Base-by-base conservation (phyloP, 2,888 invertebrate genomes). In the Helicoverpa assulta region DNA sequence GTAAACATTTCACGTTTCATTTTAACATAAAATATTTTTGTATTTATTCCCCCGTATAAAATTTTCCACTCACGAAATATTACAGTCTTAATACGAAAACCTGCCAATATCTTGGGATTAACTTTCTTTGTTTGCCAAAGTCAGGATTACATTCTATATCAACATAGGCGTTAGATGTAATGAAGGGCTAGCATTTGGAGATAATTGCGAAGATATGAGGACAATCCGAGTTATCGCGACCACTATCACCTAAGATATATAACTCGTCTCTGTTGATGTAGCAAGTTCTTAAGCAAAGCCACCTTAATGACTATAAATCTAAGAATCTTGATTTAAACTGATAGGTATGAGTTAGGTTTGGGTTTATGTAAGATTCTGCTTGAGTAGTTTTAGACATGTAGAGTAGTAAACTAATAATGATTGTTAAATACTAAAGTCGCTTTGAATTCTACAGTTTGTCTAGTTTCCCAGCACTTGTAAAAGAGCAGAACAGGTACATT, bases 291-390 rank as follows among this genome's bases (percentile, higher is more conserved):
- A 60, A 54, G 66, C 59, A 60, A 74, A 67, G 50, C 65, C 68
- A 80, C 81, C 85, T 86, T 86, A 88, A 89, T 90, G 89, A 89
- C 83, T 84, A 80, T 80, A 75, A 85, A 86, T 85, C 86, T 87
- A 82, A 80, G 84, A 84, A 88, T 90, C 90, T 85, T 82, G 85
- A 87, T 89, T 84, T 80, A 82, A 77, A 76, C 77, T 74, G 14
- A 12, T 61, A 26, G 65, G 64, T 70, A 59, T 19, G 66, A 66
- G 47, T 47, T 60, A 66, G 51, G 33, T 53, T 47, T 60, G 63
- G 51, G 33, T 53, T 55, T 52, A 47, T 4, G 43, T 55, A 33
- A 56, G 57, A 40, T 26, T 64, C 14, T 60, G 12, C n/a, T n/a
- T n/a, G n/a, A n/a, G n/a, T n/a, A n/a, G n/a, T n/a, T n/a, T n/a